Evolutionary conservation across 2,113 vertebrate genomes (phyloP), one percentile per base, ranked within the genome.

Genomic region (Illadopsis cleaveri): DNA sequence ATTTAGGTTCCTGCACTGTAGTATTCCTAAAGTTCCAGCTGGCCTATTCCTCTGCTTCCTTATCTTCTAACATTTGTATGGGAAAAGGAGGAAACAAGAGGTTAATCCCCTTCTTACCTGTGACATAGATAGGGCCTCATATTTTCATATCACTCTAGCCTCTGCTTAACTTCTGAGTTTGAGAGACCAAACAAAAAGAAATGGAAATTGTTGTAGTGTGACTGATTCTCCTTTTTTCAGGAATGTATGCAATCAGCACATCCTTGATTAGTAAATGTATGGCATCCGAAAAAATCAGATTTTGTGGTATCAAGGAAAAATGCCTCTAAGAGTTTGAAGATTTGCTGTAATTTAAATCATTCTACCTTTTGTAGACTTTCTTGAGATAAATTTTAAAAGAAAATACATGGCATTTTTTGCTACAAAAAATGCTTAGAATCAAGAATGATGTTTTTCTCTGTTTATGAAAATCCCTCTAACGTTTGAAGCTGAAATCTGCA

Each of bases 241-340:
- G 69, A 33, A 35, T 10, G 27, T 38, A 9, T 47, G 62, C n/a
- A 69, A 4, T 12, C 6, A 6, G 24, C 10, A 4, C 7, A 2
- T 68, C 23, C 62, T 71, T 33, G 21, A 35, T 37, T 33, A 17
- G 14, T 40, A 25, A n/a, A 42, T 4, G 1, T 48, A 51, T 3
- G 54, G 56, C 33, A 77, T 33, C 21, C 0, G 3, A 66, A 89
- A 47, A n/a, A 75, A 31, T 3, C 0, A 0, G 0, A 38, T 19
- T 47, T 66, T 19, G 22, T 38, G 3, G 5, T 47, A 13, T 45
- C 25, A 42, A 81, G 61, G 42, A 57, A 45, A 60, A 75, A 47
- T 50, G 18, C 16, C 53, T 88, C 28, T 15, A 37, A 28, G 50
- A 15, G 5, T 51, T 66, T 48, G 28, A 87, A 75, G 40, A 25